A percentile compares a stretch with the other conserved stretches of the same genome.
Evolutionary conservation across 2,113 vertebrate species (phyloP).

Genomic region (Bothrops jararaca): DNA sequence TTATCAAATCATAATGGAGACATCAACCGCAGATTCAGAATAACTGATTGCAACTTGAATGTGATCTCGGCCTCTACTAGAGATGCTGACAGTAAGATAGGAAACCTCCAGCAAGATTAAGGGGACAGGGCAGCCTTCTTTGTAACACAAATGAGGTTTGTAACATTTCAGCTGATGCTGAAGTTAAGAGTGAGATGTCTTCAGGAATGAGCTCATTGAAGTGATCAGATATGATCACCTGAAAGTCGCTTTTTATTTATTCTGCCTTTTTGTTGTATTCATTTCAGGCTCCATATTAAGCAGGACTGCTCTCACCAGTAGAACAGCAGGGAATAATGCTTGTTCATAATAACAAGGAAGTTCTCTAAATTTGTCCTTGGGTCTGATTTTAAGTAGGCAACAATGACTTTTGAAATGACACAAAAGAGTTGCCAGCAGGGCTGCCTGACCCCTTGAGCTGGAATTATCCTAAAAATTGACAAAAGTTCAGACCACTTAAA

Average conservation of each 20-base stretch:
- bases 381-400: neutral
- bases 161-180: neutral
- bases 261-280: neutral
- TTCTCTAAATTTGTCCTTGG: neutral
- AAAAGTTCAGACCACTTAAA: neutral
- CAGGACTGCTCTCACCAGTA: neutral
- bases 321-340: neutral
- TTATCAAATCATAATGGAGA: neutral
- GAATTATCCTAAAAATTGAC: neutral
- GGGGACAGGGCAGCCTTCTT: accelerated
- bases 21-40: neutral
- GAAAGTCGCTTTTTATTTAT: neutral
- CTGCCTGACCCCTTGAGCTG: neutral
- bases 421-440: neutral
- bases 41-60: neutral
- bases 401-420: neutral
- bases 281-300: neutral
- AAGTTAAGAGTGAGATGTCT: neutral
- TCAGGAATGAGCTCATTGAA: neutral
- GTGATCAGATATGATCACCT: neutral
- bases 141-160: neutral
- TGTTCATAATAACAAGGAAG: neutral
- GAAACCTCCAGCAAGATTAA: neutral
- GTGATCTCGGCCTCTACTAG: neutral
- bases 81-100: neutral